These are phyloP conservation scores for Lepidostoma basale DNA, from an alignment of 1,140 invertebrate species.

Conservation along the genomic window DNA sequence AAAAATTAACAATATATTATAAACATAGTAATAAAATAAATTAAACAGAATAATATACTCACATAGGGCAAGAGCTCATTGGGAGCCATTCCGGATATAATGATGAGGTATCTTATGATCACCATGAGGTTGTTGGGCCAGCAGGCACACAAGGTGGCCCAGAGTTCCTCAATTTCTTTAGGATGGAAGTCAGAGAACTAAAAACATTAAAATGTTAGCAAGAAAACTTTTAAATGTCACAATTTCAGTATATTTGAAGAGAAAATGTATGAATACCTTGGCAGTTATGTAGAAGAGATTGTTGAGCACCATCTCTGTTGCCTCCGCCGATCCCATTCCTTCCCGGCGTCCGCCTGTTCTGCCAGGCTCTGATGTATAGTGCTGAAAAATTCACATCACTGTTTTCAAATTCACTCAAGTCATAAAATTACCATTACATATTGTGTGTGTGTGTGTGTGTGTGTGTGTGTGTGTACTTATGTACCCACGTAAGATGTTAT, in stretches of 20 bases:
- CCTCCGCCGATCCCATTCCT: slow-evolving; percentile 96
- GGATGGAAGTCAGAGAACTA: slow-evolving; percentile 95
- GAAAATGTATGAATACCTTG: slow-evolving; percentile 69
- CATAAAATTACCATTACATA: too few relatives aligned
- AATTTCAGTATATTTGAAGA: background rate
- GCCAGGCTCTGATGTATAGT: slow-evolving; percentile 73
- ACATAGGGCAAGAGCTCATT: slow-evolving; percentile 88
- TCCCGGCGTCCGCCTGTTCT: slow-evolving; percentile 72
- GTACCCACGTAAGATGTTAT: background rate
- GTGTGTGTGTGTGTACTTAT: too few relatives aligned
- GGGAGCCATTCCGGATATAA: slow-evolving; percentile 94
- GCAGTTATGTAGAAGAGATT: slow-evolving; percentile 98
- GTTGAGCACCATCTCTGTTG: slow-evolving; percentile 99
- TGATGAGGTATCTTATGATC: slow-evolving; percentile 96
- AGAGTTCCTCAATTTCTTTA: slow-evolving; percentile 93
- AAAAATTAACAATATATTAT: background rate
- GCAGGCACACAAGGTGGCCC: slow-evolving; percentile 92
- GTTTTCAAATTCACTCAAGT: background rate
- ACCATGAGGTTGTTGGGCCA: slow-evolving; percentile 98
- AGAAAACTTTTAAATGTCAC: background rate
- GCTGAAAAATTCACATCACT: slow-evolving; percentile 56
- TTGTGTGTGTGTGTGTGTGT: too few relatives aligned
- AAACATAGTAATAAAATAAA: too few relatives aligned
- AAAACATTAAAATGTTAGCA: slow-evolving; percentile 45
- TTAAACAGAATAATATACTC: slow-evolving; percentile 60